Conservation (phyloP, 2,797 vertebrate species). For the Enteromius paludinosus region DNA sequence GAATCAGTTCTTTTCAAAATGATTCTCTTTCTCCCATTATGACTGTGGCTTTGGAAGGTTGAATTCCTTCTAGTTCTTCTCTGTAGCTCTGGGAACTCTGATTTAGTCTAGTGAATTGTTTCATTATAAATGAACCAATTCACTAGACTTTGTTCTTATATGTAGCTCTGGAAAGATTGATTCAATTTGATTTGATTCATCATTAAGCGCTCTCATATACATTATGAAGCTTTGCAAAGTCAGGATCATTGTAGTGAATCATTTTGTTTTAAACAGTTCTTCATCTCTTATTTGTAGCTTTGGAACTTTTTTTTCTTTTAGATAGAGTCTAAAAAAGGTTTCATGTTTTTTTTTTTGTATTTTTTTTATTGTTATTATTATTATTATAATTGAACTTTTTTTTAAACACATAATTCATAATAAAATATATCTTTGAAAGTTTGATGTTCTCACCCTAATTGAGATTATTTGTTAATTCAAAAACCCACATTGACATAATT, state of each 20-base stretch:
- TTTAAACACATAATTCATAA: background rate
- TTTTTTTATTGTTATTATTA: background rate
- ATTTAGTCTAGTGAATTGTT: background rate
- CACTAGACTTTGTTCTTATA: no score
- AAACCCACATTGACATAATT: background rate
- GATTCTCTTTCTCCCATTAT: no score
- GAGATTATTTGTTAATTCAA: background rate
- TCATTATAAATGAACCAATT: background rate
- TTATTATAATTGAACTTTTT: no score
- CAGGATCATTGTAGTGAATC: background rate
- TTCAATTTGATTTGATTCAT: background rate
- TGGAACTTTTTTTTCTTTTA: background rate
- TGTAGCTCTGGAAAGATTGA: background rate
- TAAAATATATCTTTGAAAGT: background rate
- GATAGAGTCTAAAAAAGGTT: background rate
- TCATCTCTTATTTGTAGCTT: background rate
- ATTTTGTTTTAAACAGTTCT: background rate
- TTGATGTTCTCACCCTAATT: background rate
- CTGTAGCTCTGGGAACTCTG: background rate
- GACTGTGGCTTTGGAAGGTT: background rate
- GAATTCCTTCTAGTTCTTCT: no score
- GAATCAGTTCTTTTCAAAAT: background rate
- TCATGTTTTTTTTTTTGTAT: background rate
- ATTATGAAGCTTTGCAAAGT: background rate
- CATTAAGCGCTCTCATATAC: background rate